Base-by-base conservation (phyloP, 2,888 invertebrate species). In the Papilio protenor region DNA sequence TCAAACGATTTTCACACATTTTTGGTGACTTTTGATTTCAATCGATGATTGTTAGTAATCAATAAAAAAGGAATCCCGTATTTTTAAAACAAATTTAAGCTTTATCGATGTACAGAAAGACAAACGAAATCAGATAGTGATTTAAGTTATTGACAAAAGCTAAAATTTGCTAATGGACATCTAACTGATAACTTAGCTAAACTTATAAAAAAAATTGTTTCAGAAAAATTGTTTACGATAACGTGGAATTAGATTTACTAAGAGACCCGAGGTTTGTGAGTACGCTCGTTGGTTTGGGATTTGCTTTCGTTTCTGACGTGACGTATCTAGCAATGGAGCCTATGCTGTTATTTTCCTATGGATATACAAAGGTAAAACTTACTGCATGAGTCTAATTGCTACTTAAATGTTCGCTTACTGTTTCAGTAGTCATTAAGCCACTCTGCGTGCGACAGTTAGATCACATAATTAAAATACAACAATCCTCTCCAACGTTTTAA, bases 291-390 rank as follows among this genome's bases (percentile, higher is more conserved):
- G 97, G 96, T 1, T 89, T 96, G 10, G 95, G 96, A 3, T 95
- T 96, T 73, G 95, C 95, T 0, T 95, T 96, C 79, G 95, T 96
- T 0, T 95, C 96, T 2, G 96, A 97, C 83, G 95, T 95, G 23
- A 96, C 95, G 0, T 97, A 97, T 81, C 87, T 96, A 49, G 95
- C 96, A 0, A 93, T 97, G 85, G 94, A 96, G 81, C 96, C 96
- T 0, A 90, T 96, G 89, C 90, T 96, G 80, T 90, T 97, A 78
- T 94, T 94, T 77, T 95, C 95, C 1, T 91, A 94, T 76, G 96
- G 95, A 79, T 96, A 95, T 84, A 89, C 91, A 11, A 91, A 95
- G 86, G 91, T 94, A 82, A 66, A 45, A 66, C 0, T 59, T 76
- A 47, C 33, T 33, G 12, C 57, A n/a, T 18, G 23, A 27, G 64